Percentiles rank a stretch among this genome's conserved stretches.
Conservation (phyloP, 92 coral and sea anemone species). For the Bergia sp. region DNA sequence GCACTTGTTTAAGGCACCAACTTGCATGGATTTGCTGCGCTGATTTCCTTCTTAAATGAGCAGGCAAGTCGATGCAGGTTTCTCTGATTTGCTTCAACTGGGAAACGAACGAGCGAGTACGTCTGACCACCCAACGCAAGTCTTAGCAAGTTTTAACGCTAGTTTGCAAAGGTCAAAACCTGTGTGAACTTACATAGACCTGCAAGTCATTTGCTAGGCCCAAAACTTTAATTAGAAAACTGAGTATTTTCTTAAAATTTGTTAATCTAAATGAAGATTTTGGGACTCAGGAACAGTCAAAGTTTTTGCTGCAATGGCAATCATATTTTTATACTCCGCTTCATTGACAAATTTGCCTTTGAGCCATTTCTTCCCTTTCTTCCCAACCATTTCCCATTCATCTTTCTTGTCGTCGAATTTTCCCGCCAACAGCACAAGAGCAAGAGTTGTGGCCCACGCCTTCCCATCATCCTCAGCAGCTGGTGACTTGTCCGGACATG, state of each 20-base stretch:
- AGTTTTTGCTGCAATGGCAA: constrained; percentile 8
- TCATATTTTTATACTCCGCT: neutral
- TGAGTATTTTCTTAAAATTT: neutral
- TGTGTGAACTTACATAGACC: too few species aligned
- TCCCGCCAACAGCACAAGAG: constrained; percentile 57
- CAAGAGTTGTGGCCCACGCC: constrained; percentile 82
- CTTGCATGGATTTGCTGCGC: too few species aligned
- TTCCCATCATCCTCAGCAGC: constrained; percentile 51
- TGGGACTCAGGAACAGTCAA: neutral
- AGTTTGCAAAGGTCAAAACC: too few species aligned
- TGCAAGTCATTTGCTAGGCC: too few species aligned
- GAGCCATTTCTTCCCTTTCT: constrained; percentile 76
- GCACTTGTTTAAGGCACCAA: too few species aligned
- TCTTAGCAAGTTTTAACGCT: too few species aligned
- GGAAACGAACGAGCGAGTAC: too few species aligned
- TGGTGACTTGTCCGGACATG: constrained; percentile 65
- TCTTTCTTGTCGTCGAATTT: constrained; percentile 60
- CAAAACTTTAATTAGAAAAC: too few species aligned
- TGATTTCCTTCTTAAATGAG: too few species aligned
- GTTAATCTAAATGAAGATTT: constrained; percentile 1
- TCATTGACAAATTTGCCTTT: constrained; percentile 58
- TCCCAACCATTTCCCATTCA: constrained; percentile 88
- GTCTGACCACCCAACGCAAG: too few species aligned
- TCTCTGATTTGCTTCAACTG: too few species aligned
- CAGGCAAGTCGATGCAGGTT: too few species aligned